phyloP scores from a whole-genome alignment of 2,888 invertebrate species.

The Microplitis deprimator region DNA sequence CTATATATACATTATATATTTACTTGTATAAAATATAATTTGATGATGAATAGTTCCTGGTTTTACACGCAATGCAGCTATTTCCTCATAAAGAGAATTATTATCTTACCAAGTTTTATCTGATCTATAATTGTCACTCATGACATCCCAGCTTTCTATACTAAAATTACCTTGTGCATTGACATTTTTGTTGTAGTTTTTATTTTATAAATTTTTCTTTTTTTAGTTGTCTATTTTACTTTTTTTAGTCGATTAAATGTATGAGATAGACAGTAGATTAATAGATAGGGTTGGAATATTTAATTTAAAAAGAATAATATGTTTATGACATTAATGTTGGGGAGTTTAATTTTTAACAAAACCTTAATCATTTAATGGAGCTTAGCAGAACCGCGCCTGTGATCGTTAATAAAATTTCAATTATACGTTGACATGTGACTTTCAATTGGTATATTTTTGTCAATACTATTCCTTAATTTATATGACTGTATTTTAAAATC shows the following conservation, averaged over 20 bases:
- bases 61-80: slow-evolving; percentile 53
- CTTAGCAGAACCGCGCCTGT: no score
- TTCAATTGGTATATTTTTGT: no score
- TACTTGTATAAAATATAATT: slow-evolving; percentile 12
- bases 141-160: slow-evolving; percentile 24
- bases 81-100: slow-evolving; percentile 50
- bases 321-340: no score
- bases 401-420: no score
- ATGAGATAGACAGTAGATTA: no score
- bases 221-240: not conserved
- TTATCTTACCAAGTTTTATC: slow-evolving; percentile 47
- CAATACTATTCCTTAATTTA: no score
- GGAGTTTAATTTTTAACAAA: no score
- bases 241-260: not conserved
- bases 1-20: no score
- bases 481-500: not conserved
- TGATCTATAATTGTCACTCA: slow-evolving; percentile 43
- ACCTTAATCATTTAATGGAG: no score
- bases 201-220: slow-evolving; percentile 1
- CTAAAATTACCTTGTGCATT: slow-evolving; percentile 12
- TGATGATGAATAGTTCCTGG: slow-evolving; percentile 46
- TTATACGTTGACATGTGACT: no score
- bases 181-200: not conserved
- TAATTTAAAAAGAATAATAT: no score
- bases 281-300: no score